phyloP scores from a whole-genome alignment of 1,140 invertebrate genomes.

The Anoplolepis gracilipes region DNA sequence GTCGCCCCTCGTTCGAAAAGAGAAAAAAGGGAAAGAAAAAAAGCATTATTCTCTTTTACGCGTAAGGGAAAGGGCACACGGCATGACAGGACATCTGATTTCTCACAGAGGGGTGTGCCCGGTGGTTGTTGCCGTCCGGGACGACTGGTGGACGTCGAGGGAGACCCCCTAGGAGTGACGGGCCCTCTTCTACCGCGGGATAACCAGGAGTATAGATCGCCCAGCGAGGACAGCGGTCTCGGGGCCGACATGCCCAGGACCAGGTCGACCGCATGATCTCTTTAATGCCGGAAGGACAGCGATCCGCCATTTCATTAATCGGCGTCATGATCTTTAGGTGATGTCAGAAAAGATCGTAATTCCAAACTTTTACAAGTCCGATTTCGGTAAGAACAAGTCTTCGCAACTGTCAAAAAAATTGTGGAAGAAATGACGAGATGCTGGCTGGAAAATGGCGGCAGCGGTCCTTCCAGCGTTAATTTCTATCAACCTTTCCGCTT shows the following conservation, averaged over 20 bases:
- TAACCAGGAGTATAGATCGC: slow-evolving; percentile 90
- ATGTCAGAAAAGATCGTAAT: not conserved
- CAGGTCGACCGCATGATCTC: slow-evolving; percentile 80
- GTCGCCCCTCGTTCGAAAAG: slow-evolving; percentile 30
- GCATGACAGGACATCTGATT: slow-evolving; percentile 81
- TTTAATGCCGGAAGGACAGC: not conserved
- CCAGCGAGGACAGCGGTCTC: slow-evolving; percentile 94
- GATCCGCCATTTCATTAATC: slow-evolving; percentile 16
- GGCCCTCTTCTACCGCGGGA: slow-evolving; percentile 83
- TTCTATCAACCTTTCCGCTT: not conserved
- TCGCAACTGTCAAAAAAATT: not conserved
- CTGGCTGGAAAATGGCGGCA: slow-evolving; percentile 3
- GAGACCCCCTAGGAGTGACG: slow-evolving; percentile 86
- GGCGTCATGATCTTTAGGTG: not conserved
- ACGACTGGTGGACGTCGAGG: slow-evolving; percentile 87
- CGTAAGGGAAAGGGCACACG: slow-evolving; percentile 45
- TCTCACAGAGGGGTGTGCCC: slow-evolving; percentile 81
- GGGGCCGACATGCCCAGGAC: slow-evolving; percentile 90
- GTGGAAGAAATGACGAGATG: not conserved
- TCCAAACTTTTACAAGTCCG: not conserved
- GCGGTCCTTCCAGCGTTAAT: slow-evolving; percentile 4
- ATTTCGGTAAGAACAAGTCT: not conserved
- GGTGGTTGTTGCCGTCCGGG: slow-evolving; percentile 82
- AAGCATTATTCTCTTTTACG: slow-evolving; percentile 41
- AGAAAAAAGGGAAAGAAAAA: not conserved